Percentiles rank a stretch among this genome's conserved stretches.
These are phyloP conservation scores for Delia radicum DNA, from an alignment of 1,140 invertebrate species.

Conservation along the genomic window DNA sequence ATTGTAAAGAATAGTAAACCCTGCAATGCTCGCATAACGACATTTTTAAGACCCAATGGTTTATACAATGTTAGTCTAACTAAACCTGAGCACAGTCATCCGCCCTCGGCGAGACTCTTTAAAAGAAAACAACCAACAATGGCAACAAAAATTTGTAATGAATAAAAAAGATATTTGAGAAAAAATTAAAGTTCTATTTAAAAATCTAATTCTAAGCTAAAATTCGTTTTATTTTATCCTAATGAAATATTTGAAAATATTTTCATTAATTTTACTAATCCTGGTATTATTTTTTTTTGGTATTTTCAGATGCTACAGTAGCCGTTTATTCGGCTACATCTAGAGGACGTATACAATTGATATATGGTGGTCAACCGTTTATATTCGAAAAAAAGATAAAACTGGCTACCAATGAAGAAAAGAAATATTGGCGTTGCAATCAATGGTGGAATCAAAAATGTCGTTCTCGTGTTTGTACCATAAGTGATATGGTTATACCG, in stretches of 20 bases:
- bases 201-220: neutral
- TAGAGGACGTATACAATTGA: slow-evolving; percentile 49
- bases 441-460: slow-evolving; percentile 57
- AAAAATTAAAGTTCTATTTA: neutral
- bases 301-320: slow-evolving; percentile 32
- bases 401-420: slow-evolving; percentile 48
- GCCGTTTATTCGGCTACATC: slow-evolving; percentile 53
- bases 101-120: slow-evolving; percentile 31
- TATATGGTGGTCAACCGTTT: slow-evolving; percentile 54
- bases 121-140: slow-evolving; percentile 30
- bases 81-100: slow-evolving; percentile 44
- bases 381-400: slow-evolving; percentile 54
- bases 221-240: neutral
- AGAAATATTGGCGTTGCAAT: slow-evolving; percentile 54
- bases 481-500: slow-evolving; percentile 49
- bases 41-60: slow-evolving; percentile 38
- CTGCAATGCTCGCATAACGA: slow-evolving; percentile 45
- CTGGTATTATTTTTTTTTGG: neutral
- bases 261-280: neutral
- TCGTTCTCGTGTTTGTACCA: slow-evolving; percentile 51
- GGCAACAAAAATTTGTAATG: neutral
- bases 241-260: neutral
- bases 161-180: slow-evolving; percentile 14
- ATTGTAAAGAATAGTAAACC: slow-evolving; percentile 32
- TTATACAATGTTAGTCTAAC: slow-evolving; percentile 39